Conservation (phyloP, 2,113 vertebrate genomes). For the Amazona vittata region DNA sequence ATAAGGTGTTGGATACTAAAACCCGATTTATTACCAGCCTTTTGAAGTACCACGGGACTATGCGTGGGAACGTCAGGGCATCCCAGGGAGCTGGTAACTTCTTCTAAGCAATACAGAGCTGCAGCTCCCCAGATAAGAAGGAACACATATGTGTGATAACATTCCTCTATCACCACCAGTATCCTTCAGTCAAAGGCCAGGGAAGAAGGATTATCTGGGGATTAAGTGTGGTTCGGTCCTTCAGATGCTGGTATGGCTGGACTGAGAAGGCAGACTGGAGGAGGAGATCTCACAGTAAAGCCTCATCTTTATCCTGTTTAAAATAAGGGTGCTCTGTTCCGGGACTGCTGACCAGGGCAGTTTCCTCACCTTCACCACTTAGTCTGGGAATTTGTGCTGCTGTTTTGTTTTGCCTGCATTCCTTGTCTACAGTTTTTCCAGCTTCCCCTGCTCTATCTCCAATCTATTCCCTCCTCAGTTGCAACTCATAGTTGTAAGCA, state of each 20-base stretch:
- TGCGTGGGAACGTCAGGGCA: neutral
- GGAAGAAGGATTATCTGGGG: neutral
- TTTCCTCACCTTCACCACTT: neutral
- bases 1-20: neutral
- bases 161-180: neutral
- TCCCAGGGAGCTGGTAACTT: neutral
- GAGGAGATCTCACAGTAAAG: neutral
- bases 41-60: neutral
- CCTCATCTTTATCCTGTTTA: neutral
- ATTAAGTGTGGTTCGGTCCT: neutral
- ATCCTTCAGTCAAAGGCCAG: neutral
- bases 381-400: neutral
- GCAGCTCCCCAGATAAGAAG: neutral
- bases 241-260: neutral
- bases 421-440: neutral
- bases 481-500: rapidly evolving
- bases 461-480: neutral
- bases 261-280: neutral
- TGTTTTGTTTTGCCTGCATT: neutral
- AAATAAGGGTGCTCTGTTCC: neutral
- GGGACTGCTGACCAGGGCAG: neutral
- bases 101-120: neutral
- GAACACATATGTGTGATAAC: neutral
- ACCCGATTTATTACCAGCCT: neutral
- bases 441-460: neutral